Percentiles rank a stretch among this genome's conserved stretches.
Conservation (phyloP, 2,797 vertebrate genomes). For the Simalia tracyae region DNA sequence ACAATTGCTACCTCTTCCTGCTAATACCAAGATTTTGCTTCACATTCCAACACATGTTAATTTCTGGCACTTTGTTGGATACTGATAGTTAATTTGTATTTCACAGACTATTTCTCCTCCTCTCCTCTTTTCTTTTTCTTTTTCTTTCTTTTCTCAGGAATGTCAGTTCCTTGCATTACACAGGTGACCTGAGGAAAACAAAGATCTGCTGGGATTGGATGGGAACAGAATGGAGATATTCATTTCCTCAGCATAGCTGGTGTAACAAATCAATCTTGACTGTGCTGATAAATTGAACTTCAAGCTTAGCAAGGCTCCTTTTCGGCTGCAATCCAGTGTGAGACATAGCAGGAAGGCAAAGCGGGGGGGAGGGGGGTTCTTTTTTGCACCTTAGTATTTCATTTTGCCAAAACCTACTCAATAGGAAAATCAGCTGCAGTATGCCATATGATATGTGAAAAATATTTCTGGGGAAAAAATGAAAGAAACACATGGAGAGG, state of each 20-base stretch:
- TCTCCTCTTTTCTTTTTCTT: neutral
- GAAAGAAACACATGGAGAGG: neutral
- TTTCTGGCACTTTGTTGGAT: slow-evolving; percentile 31
- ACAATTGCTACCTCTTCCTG: neutral
- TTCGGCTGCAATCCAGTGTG: slow-evolving; percentile 62
- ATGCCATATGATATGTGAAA: slow-evolving; percentile 1
- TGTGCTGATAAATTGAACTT: slow-evolving; percentile 63
- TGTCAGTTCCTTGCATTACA: slow-evolving; percentile 64
- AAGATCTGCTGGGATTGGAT: slow-evolving; percentile 59
- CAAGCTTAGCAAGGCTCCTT: slow-evolving; percentile 61
- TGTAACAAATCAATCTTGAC: slow-evolving; percentile 63
- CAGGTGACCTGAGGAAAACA: slow-evolving; percentile 64
- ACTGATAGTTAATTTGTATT: slow-evolving; percentile 55
- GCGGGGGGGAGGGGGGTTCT: slow-evolving; percentile 33
- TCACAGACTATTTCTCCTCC: slow-evolving; percentile 17
- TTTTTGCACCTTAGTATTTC: slow-evolving; percentile 48
- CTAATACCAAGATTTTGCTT: neutral
- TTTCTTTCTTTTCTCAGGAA: slow-evolving; percentile 54
- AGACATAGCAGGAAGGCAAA: slow-evolving; percentile 59
- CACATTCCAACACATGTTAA: slow-evolving; percentile 39
- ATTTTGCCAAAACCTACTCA: slow-evolving; percentile 49
- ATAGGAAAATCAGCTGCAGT: neutral
- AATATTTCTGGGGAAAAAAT: neutral
- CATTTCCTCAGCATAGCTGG: slow-evolving; percentile 48
- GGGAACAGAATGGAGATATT: slow-evolving; percentile 53